Conservation (phyloP, 2,888 invertebrate genomes). For the Zygaena filipendulae region DNA sequence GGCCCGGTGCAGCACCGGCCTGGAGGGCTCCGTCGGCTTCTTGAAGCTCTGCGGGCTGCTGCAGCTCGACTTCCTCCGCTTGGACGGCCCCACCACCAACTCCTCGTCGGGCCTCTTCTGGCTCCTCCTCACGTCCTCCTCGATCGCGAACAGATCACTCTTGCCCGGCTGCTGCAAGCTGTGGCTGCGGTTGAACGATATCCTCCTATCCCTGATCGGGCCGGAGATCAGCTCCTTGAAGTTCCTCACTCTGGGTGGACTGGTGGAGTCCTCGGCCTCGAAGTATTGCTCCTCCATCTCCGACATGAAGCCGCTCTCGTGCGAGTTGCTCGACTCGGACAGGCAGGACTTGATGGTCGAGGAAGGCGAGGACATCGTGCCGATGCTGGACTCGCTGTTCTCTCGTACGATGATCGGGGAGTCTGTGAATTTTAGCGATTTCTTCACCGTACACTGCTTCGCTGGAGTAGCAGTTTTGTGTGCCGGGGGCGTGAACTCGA, state of each 20-base stretch:
- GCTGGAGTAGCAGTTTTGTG: slow-evolving; percentile 21
- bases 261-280: slow-evolving; percentile 44
- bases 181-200: slow-evolving; percentile 34
- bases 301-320: slow-evolving; percentile 59
- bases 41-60: slow-evolving; percentile 20
- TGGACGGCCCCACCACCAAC: slow-evolving; percentile 38
- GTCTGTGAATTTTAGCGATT: slow-evolving; percentile 46
- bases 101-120: slow-evolving; percentile 74
- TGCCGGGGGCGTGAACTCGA: slow-evolving; percentile 52
- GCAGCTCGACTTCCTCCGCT: slow-evolving; percentile 32
- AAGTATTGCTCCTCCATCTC: slow-evolving; percentile 53
- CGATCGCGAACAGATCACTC: slow-evolving; percentile 33
- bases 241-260: slow-evolving; percentile 48
- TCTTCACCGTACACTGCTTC: slow-evolving; percentile 33
- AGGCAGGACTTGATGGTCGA: slow-evolving; percentile 32
- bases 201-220: slow-evolving; percentile 34
- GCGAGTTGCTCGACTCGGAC: slow-evolving; percentile 44
- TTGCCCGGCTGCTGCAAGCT: slow-evolving; percentile 44
- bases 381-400: slow-evolving; percentile 40
- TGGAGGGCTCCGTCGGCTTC: slow-evolving; percentile 9
- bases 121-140: slow-evolving; percentile 37
- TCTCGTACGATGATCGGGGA: slow-evolving; percentile 31
- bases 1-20: slow-evolving; percentile 69
- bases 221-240: slow-evolving; percentile 46
- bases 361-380: slow-evolving; percentile 35